Percentiles rank a stretch among this genome's conserved stretches.
These are phyloP conservation scores for Sarcoramphus papa DNA, from an alignment of 2,797 vertebrate genomes.

Conservation along the genomic window DNA sequence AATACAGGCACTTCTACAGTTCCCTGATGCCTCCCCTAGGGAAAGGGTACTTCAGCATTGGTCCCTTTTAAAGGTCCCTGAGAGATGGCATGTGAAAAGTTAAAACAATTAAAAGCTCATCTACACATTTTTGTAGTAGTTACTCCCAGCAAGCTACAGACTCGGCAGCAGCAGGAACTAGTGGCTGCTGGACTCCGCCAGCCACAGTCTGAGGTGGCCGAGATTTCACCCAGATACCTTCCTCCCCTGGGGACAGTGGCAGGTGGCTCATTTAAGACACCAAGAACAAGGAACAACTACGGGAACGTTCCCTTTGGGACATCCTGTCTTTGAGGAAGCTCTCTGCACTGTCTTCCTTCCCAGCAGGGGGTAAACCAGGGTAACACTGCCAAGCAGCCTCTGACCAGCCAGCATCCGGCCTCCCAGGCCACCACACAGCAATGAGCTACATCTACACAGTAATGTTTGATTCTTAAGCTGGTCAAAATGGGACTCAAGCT, in stretches of 20 bases:
- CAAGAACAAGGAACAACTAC: not conserved
- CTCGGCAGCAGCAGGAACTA: not conserved
- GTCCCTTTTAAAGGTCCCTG: not conserved
- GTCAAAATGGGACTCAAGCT: not conserved
- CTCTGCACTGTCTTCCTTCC: not conserved
- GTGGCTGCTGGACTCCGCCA: not conserved
- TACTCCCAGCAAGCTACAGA: not conserved
- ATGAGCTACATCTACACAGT: not conserved
- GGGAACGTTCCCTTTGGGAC: not conserved
- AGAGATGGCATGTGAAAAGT: not conserved
- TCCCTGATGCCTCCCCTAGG: not conserved
- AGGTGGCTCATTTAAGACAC: not conserved
- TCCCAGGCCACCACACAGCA: not conserved
- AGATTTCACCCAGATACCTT: not conserved
- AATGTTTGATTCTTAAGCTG: not conserved
- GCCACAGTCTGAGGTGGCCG: rapidly evolving
- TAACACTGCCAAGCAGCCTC: not conserved
- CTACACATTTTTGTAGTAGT: not conserved
- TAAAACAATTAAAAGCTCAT: not conserved
- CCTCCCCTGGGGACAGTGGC: not conserved
- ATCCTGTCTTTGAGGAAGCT: not conserved
- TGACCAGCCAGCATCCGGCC: not conserved
- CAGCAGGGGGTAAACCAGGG: not conserved
- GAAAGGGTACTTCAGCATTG: not conserved
- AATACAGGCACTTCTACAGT: not conserved